Base-by-base conservation (phyloP, 1,140 invertebrate species). In the Pteromalus puparum region DNA sequence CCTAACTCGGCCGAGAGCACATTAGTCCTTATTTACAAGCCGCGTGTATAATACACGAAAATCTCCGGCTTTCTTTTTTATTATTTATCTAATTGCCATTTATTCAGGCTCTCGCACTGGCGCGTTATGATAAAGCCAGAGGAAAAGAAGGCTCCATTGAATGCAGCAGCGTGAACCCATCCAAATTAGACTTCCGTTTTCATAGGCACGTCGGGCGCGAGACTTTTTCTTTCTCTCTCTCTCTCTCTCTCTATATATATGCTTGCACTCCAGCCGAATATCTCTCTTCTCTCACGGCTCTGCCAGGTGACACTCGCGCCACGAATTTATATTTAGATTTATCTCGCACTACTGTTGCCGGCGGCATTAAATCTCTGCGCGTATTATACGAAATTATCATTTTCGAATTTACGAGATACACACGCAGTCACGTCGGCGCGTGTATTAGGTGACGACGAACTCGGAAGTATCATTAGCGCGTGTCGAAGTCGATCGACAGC, bases 151-250 rank as follows among this genome's bases (percentile, higher is more conserved):
- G 21, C 7, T 5, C 21, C 26, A 80, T 48, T 84, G 34, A 84
- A 84, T 81, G 72, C 78, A 85, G 80, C 73, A 85, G 80, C 79
- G 67, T 72, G 84, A 81, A 48, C 65, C 79, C 72, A 67, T 81
- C 67, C 46, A 84, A 84, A 82, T 82, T 84, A 85, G 86, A 82
- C 81, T 85, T 82, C 80, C 75, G 75, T 82, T 87, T 85, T 85
- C 86, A 82, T 70, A 78, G 70, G 83, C 86, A 85, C 86, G 86
- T 85, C 67, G 42, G 18, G 13, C 34, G 42, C 30, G 76, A 26
- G 76, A 24, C 65, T 73, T 18, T 18, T n/a, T 12, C 72, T 21
- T 13, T n/a, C 28, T 21, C 18, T 21, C 48, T 79, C 68, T 78
- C 76, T 61, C 61, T 79, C 70, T 42, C 72, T 65, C 38, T 42